Evolutionary conservation across 2,113 vertebrate genomes (phyloP).

Genomic region (Zingel zingel): DNA sequence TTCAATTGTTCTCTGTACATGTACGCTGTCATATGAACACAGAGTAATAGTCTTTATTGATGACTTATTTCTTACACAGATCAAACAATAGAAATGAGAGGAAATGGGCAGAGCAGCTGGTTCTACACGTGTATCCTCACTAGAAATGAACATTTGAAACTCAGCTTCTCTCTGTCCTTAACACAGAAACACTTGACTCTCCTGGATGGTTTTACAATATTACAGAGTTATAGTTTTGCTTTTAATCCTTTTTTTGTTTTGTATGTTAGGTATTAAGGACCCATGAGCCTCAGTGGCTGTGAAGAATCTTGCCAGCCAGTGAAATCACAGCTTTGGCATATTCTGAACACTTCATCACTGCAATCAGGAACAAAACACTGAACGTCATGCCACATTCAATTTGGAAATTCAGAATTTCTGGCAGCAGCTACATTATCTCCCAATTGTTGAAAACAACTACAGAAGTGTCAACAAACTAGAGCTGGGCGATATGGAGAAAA

Average conservation of each 20-base stretch:
- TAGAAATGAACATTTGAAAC: neutral
- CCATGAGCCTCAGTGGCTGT: neutral
- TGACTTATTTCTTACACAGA: neutral
- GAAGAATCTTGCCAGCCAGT: neutral
- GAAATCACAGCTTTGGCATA: neutral
- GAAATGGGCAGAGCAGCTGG: neutral
- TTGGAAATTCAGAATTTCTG: neutral
- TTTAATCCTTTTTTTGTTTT: too few relatives aligned
- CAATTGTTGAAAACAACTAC: neutral
- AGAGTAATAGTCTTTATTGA: neutral
- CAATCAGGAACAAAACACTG: neutral
- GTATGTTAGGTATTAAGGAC: neutral
- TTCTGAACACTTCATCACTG: neutral
- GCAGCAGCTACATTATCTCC: fast-evolving
- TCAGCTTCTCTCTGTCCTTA: too few relatives aligned
- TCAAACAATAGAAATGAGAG: neutral
- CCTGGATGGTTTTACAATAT: too few relatives aligned
- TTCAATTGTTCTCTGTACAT: neutral
- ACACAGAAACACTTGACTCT: too few relatives aligned
- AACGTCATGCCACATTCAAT: neutral
- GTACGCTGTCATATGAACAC: neutral
- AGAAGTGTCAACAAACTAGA: neutral
- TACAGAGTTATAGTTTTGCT: too few relatives aligned
- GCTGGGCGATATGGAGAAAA: too few relatives aligned
- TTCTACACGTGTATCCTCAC: neutral